Evolutionary conservation across 2,888 invertebrate species (phyloP).

Genomic region (Zaprionus obscuricornis): DNA sequence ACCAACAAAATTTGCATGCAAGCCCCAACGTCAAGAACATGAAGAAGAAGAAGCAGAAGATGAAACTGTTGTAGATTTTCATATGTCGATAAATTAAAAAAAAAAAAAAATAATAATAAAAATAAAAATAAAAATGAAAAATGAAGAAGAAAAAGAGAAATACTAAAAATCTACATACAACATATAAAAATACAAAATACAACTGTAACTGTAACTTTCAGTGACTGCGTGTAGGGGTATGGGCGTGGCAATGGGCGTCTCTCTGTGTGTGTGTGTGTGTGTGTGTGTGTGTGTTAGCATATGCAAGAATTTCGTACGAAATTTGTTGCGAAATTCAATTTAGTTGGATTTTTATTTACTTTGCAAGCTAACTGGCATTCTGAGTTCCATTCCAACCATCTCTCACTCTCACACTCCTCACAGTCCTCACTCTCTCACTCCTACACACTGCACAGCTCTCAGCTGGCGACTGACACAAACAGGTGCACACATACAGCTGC

Average conservation of each 20-base stretch:
- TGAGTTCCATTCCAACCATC: too few relatives aligned
- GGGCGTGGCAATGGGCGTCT: slow-evolving; percentile 51
- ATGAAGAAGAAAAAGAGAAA: too few relatives aligned
- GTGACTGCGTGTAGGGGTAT: slow-evolving; percentile 4
- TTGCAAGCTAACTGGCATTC: slow-evolving; percentile 41
- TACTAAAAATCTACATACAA: slow-evolving; percentile 8
- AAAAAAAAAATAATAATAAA: background rate
- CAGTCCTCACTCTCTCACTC: background rate
- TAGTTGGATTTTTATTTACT: slow-evolving; percentile 66
- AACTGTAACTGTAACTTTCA: slow-evolving; percentile 19
- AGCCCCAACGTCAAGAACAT: slow-evolving; percentile 17
- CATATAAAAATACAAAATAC: slow-evolving; percentile 13
- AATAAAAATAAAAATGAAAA: slow-evolving; percentile 7
- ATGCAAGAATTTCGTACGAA: slow-evolving; percentile 48
- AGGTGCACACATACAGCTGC: slow-evolving; percentile 43
- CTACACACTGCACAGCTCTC: background rate
- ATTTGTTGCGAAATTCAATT: slow-evolving; percentile 63
- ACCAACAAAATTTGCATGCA: slow-evolving; percentile 45
- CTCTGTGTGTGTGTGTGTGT: too few relatives aligned
- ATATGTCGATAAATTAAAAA: slow-evolving; percentile 52
- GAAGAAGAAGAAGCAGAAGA: slow-evolving; percentile 7
- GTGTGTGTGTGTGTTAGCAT: too few relatives aligned
- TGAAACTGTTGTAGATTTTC: slow-evolving; percentile 35
- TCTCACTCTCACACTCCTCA: too few relatives aligned
- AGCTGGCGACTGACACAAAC: slow-evolving; percentile 43